Conservation (phyloP, 2,888 invertebrate genomes). For the Lamellibrachia satsuma region DNA sequence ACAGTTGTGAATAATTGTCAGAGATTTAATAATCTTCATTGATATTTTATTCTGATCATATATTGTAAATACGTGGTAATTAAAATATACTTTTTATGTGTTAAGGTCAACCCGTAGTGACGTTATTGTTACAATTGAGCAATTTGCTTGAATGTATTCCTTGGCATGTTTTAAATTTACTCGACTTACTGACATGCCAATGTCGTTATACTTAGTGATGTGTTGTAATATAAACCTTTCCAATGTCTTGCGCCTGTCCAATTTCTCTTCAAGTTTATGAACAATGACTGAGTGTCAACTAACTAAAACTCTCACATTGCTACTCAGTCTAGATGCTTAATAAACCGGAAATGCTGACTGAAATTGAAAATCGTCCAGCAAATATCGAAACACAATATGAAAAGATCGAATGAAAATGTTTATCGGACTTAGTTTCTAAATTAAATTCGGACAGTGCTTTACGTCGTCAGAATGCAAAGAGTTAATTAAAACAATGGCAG, state of each 20-base stretch:
- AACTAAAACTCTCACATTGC: not conserved
- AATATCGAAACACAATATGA: not conserved
- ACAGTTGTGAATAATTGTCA: not conserved
- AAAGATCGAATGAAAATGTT: not conserved
- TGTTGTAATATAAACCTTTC: not conserved
- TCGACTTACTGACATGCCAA: not conserved
- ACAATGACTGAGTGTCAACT: not conserved
- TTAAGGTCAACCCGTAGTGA: not conserved
- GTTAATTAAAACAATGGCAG: constrained; percentile 8
- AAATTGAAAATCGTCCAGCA: not conserved
- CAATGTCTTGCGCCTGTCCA: not conserved
- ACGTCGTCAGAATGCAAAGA: not conserved
- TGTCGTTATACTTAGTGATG: not conserved
- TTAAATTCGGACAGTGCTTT: not conserved
- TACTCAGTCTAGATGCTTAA: not conserved
- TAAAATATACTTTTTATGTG: not conserved
- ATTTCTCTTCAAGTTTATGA: not conserved
- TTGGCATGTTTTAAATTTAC: too few species aligned
- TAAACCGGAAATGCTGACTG: not conserved
- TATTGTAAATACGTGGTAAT: not conserved
- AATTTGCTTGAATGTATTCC: too few species aligned
- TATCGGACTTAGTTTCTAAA: not conserved
- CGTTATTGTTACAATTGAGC: not conserved
- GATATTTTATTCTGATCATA: not conserved
- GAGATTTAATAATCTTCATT: not conserved